Conservation (phyloP, 2,113 vertebrate species). For the Mohoua ochrocephala region DNA sequence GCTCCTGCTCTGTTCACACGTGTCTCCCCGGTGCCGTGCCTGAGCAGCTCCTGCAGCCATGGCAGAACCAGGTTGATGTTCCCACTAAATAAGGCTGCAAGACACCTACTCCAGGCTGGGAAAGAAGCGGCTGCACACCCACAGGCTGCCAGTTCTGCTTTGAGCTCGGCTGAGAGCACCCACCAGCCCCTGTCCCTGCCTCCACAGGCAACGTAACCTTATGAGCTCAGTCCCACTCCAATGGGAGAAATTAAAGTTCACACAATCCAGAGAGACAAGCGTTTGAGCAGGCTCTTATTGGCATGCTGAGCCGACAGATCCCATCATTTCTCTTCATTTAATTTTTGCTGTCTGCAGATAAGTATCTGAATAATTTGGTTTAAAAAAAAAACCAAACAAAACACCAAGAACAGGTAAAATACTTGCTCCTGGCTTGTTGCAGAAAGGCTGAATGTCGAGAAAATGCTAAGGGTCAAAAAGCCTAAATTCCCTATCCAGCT, state of each 20-base stretch:
- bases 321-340: background rate
- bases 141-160: background rate
- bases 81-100: background rate
- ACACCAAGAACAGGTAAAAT: background rate
- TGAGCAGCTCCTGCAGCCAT: background rate
- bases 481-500: background rate
- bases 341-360: background rate
- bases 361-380: no score
- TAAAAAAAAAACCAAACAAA: no score
- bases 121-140: background rate
- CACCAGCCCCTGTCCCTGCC: background rate
- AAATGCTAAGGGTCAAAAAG: background rate
- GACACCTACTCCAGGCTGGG: background rate
- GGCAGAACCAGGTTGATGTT: background rate
- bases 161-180: background rate
- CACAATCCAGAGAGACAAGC: background rate
- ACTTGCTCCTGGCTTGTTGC: background rate
- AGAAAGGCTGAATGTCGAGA: background rate
- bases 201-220: background rate
- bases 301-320: fast-evolving
- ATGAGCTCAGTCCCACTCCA: background rate
- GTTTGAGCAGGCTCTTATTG: background rate
- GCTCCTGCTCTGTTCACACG: fast-evolving
- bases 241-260: fast-evolving
- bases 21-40: fast-evolving